Percentiles rank a stretch among this genome's conserved stretches.
These are phyloP conservation scores for Stratiomys singularior DNA, from an alignment of 2,888 invertebrate genomes.

Conservation along the genomic window DNA sequence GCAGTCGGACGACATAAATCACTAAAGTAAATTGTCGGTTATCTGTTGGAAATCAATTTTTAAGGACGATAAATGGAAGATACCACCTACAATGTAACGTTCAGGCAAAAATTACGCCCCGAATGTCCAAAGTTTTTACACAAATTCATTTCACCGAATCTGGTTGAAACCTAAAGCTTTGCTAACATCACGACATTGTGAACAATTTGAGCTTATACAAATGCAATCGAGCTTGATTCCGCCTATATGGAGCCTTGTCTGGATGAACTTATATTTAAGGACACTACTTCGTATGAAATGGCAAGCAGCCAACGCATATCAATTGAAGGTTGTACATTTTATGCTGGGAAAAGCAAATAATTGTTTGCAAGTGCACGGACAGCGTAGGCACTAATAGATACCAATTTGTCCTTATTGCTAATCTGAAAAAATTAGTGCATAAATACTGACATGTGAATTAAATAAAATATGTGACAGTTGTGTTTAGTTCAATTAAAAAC, in stretches of 20 bases:
- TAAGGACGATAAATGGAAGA: constrained; percentile 33
- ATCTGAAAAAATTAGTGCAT: no score
- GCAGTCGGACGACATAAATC: constrained; percentile 26
- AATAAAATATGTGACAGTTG: no score
- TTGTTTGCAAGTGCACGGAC: not conserved
- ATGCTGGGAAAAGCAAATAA: not conserved
- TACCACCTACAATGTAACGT: constrained; percentile 35
- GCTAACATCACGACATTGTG: not conserved
- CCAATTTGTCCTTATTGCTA: no score
- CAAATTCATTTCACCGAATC: constrained; percentile 40
- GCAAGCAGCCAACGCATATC: constrained; percentile 24
- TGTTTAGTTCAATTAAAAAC: no score
- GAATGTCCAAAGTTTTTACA: constrained; percentile 40
- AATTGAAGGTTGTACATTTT: not conserved
- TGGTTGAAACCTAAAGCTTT: not conserved
- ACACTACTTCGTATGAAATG: not conserved
- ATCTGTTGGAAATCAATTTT: constrained; percentile 43
- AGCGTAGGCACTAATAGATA: no score
- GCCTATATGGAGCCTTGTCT: constrained; percentile 34
- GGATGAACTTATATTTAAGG: not conserved
- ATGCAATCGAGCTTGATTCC: constrained; percentile 38
- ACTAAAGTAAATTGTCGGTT: constrained; percentile 31
- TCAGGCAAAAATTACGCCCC: constrained; percentile 31
- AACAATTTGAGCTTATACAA: constrained; percentile 27
- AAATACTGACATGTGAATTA: no score